Base-by-base conservation (phyloP, 2,797 vertebrate species). In the Podarcis lilfordi region DNA sequence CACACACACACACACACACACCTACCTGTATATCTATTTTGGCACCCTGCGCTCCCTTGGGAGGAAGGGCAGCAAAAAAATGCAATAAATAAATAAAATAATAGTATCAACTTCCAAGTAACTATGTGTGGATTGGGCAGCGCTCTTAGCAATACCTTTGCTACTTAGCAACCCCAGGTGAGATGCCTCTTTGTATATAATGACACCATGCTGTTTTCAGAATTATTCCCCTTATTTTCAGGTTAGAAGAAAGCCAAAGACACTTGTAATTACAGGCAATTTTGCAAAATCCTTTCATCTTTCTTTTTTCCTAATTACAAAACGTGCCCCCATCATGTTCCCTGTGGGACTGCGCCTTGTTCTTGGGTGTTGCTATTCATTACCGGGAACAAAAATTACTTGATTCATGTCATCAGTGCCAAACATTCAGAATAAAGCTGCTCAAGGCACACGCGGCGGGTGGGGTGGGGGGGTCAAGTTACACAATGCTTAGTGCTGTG, bases 271-370 rank as follows among this genome's bases (percentile, higher is more conserved):
- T 90, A 80, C 43, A 17, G 32, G 80, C 81, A 80, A 80, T 78
- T 86, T 83, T 72, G 72, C 74, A 79, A 64, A 82, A 4, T 3
- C 29, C 23, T 86, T 72, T 86, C 80, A 59, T 21, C 80, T 82
- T 61, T 68, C 66, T 40, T 78, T 69, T 55, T 61, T 72, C 21
- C 25, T 77, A 76, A 82, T 78, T 78, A 69, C 29, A 74, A 61
- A 69, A 79, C 7, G 27, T 59, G 35, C 75, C 66, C 76, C 74
- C 15, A 5, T 69, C 59, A 21, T 11, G 45, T 25, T 76, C 80
- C 77, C 84, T 45, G 45, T 21, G 21, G 71, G 9, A 69, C 59
- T 45, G 69, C n/a, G 19, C 80, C 35, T 37, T 59, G 10, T 77
- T 32, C 79, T 74, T 59, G 13, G 79, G 40, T 40, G 68, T 35